Percentiles rank a stretch among this genome's conserved stretches.
Conservation (phyloP, 2,888 invertebrate species). For the Sepiola atlantica region DNA sequence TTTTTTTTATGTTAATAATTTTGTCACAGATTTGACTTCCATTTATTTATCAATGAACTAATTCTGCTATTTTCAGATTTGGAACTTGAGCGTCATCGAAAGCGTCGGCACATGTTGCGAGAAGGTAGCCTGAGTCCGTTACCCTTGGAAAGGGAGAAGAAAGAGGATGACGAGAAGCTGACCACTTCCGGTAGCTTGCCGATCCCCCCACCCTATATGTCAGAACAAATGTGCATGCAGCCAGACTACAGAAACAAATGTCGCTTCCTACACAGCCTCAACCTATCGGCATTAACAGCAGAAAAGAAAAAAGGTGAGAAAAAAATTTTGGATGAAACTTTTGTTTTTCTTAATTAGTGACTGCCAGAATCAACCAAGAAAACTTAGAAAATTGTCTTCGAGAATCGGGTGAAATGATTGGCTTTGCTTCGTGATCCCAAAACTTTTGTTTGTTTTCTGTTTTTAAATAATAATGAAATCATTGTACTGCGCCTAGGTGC, state of each 20-base stretch:
- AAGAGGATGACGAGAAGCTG: slow-evolving; percentile 50
- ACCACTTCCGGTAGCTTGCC: slow-evolving; percentile 47
- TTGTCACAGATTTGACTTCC: too few relatives aligned
- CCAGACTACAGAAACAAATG: slow-evolving; percentile 65
- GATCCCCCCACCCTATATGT: slow-evolving; percentile 38
- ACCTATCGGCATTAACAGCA: slow-evolving; percentile 59
- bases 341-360: not conserved
- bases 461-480: too few relatives aligned
- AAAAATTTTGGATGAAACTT: not conserved
- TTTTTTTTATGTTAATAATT: too few relatives aligned
- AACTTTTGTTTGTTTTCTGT: too few relatives aligned
- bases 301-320: slow-evolving; percentile 62
- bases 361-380: not conserved
- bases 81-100: slow-evolving; percentile 63
- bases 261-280: slow-evolving; percentile 62
- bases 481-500: too few relatives aligned
- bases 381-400: not conserved
- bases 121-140: slow-evolving; percentile 67
- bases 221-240: slow-evolving; percentile 59
- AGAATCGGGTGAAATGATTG: not conserved
- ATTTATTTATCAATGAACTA: not conserved
- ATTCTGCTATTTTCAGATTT: slow-evolving; percentile 59
- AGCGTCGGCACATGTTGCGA: slow-evolving; percentile 63
- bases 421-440: too few relatives aligned
- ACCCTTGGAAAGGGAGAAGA: slow-evolving; percentile 53